Percentiles rank a stretch among this genome's conserved stretches.
Evolutionary conservation across 1,140 invertebrate genomes (phyloP).

Genomic region (Paralvinella palmiformis): DNA sequence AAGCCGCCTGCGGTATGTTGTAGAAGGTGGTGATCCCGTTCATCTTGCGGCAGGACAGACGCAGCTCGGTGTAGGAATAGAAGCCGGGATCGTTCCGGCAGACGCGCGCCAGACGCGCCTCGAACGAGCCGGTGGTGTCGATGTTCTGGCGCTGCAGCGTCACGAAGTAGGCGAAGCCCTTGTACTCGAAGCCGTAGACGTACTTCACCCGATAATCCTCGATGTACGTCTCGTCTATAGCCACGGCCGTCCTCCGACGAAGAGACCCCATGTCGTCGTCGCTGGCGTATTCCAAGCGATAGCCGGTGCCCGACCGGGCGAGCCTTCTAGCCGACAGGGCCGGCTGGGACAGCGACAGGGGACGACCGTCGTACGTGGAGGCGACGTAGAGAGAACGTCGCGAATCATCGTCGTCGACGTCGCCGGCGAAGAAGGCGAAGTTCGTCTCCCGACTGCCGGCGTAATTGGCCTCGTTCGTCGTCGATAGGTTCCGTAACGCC

Average conservation of each 20-base stretch:
- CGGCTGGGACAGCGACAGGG: not conserved
- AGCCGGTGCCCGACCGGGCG: not conserved
- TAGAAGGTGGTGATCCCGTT: conserved; percentile 20
- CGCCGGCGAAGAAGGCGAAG: not conserved
- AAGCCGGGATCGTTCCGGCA: conserved; percentile 28
- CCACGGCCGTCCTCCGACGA: not conserved
- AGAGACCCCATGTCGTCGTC: not conserved
- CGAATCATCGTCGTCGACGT: not conserved
- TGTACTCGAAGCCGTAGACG: conserved; percentile 31
- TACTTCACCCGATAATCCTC: conserved; percentile 24
- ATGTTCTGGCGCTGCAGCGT: conserved; percentile 26
- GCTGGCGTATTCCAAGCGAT: not conserved
- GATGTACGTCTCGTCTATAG: not conserved
- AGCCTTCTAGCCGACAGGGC: not conserved
- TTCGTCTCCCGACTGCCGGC: not conserved
- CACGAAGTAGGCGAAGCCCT: conserved; percentile 32
- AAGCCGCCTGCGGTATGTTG: conserved; percentile 27
- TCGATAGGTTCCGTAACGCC: not conserved
- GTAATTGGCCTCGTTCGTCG: not conserved
- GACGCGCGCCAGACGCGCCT: conserved; percentile 28
- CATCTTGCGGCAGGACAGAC: conserved; percentile 24
- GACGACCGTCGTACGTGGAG: not conserved
- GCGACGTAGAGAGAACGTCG: conserved; percentile 6
- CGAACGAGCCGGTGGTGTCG: not conserved
- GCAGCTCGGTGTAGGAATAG: conserved; percentile 35